Evolutionary conservation across 37 sponge, comb jelly and placozoan species (phyloP), one percentile per base, ranked within the genome.

Genomic region (Cliona cf. orientalis): DNA sequence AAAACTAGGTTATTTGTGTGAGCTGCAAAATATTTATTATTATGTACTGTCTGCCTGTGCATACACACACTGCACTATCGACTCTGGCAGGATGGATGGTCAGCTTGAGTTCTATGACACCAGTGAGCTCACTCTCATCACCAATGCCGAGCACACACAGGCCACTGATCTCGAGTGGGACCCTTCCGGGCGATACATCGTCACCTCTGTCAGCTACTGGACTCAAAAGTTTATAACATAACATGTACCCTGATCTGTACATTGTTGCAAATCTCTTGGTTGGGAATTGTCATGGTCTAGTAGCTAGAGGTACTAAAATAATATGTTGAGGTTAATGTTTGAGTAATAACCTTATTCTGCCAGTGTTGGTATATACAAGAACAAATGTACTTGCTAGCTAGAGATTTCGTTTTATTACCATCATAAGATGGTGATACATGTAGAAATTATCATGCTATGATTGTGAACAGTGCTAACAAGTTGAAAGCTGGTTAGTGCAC

Each of bases 151-250:
- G 41, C 99, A 98, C 75, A 67, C 58, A 17, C 46, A 68, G 28
- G 77, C 80, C 4, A 92, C 99, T 6, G 95, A 99, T 74, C 60
- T 99, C 42, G 92, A 87, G 63, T 99, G 99, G 99, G 99, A 99
- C 75, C 99, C 97, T 5, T 95, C 99, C 12, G 99, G 99, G 42
- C 79, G 98, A 37, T 98, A 93, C 46, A 87, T 98, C 11, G 76
- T 86, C 74, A 87, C 88, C 32, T 79, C 88, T 66, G 88, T 93
- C 81, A 95, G 96, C 80, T 86, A 36, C 71, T 96, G 94, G 93
- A 70, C 83, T 11, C 80, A 84, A 32, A 95, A 95, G 93, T 92
- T 91, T 42, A 66, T 36, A 3, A 25, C 23, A 14, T 59, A 31
- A 2, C 67, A 4, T 29, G 11, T 7, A 61, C 6, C 63, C 12